Conservation (phyloP, 2,888 invertebrate genomes). For the Melipona bicolor region DNA sequence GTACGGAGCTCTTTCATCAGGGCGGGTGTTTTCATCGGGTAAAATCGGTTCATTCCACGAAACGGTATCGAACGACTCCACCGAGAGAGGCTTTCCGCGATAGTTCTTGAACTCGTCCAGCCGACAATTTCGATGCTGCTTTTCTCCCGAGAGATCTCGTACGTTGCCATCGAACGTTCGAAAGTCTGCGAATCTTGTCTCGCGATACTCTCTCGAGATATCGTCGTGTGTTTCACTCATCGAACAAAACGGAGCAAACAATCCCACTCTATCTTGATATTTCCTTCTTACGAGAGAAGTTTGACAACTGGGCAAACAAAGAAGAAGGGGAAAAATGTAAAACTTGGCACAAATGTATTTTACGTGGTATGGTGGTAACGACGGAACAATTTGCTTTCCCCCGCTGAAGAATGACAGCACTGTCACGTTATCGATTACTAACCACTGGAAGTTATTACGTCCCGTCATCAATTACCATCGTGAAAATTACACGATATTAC, state of each 20-base stretch:
- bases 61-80: constrained; percentile 9
- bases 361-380: neutral
- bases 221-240: neutral
- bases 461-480: too few species aligned
- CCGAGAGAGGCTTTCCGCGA: neutral
- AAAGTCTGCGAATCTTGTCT: neutral
- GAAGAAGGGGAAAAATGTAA: neutral
- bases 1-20: neutral
- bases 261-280: constrained; percentile 17
- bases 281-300: neutral
- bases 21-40: neutral
- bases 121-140: constrained; percentile 32
- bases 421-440: too few species aligned
- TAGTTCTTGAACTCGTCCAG: neutral
- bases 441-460: too few species aligned
- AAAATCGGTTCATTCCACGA: neutral
- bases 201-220: too few species aligned
- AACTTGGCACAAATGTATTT: too few species aligned
- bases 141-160: constrained; percentile 10
- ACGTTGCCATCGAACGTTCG: neutral
- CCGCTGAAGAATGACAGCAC: too few species aligned
- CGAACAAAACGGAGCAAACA: neutral
- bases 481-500: too few species aligned
- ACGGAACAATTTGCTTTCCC: neutral
- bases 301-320: neutral